Evolutionary conservation across 2,797 vertebrate species (phyloP), one percentile per base, ranked within the genome.

Genomic region (Cossypha polioptera): DNA sequence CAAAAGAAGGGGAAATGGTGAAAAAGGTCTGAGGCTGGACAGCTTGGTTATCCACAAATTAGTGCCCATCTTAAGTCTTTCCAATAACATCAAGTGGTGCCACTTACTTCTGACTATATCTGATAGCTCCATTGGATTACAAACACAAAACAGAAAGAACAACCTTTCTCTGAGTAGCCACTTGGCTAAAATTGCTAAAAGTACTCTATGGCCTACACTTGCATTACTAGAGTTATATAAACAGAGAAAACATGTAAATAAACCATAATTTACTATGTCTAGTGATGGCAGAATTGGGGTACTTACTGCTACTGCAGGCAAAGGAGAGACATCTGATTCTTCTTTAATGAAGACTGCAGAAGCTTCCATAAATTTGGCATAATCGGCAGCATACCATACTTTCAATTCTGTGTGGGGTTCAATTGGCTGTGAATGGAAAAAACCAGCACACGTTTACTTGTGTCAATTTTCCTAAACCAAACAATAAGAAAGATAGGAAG

Each of bases 351-450:
- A 86, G 65, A 95, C 68, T 47, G 91, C 92, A 84, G 96, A 97
- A 91, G 55, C 68, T 96, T 95, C 97, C 94, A 95, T 54, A 88
- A 94, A 94, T 82, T 90, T 89, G 35, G 89, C 68, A 45, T 91
- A 94, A 84, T 90, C 95, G 28, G 89, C 96, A 86, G 93, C 87
- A 92, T 96, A 97, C 90, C 96, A 90, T 57, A 85, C 91, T 82
- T 95, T 96, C 91, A 95, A 5, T 80, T 96, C 95, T 47, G 86
- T 89, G 67, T 95, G 96, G 29, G 94, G 93, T 66, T 96, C 78
- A 61, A 88, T 42, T 53, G 86, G 88, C 88, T 86, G 65, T 45
- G 51, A 88, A 80, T 38, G 20, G n/a, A 82, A 94, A 36, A 78
- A 61, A 74, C 3, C 1, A 68, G 40, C 24, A 53, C 10, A 2